Percentiles rank a stretch among this genome's conserved stretches.
Evolutionary conservation across 2,797 vertebrate species (phyloP).

Genomic region (Lithobates pipiens): DNA sequence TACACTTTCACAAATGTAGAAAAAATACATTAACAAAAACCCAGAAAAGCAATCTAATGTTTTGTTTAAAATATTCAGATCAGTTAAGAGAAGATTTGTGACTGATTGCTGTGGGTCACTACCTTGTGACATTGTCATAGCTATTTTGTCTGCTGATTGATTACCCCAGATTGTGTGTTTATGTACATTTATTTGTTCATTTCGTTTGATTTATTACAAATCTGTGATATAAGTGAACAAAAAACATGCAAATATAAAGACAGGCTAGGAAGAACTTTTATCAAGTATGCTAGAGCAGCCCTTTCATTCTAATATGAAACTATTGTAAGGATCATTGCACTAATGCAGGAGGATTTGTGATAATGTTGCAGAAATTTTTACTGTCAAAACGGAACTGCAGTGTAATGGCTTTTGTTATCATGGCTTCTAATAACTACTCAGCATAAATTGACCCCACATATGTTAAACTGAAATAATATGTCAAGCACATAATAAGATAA

Average conservation of each 20-base stretch:
- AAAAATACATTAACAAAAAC: too few relatives aligned
- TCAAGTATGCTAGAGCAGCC: slow-evolving; percentile 75
- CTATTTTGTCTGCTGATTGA: too few relatives aligned
- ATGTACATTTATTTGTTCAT: too few relatives aligned
- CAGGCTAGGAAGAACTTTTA: slow-evolving; percentile 71
- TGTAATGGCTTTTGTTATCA: slow-evolving; percentile 85
- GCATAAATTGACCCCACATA: slow-evolving; percentile 81
- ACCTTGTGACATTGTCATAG: too few relatives aligned
- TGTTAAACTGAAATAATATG: slow-evolving; percentile 76
- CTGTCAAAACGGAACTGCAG: slow-evolving; percentile 84
- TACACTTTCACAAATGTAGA: too few relatives aligned
- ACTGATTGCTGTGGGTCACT: too few relatives aligned
- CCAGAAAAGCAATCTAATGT: too few relatives aligned
- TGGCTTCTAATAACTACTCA: slow-evolving; percentile 83
- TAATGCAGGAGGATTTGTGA: slow-evolving; percentile 85
- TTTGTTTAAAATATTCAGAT: too few relatives aligned
- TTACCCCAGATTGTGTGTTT: too few relatives aligned
- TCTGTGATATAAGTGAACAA: background rate
- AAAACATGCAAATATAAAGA: slow-evolving; percentile 65
- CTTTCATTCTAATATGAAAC: slow-evolving; percentile 81
- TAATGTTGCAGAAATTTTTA: slow-evolving; percentile 87
- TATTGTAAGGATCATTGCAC: slow-evolving; percentile 85
- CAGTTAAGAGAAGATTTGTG: too few relatives aligned
- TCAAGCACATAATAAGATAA: slow-evolving; percentile 71
- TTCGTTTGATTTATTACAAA: too few relatives aligned